Evolutionary conservation across 2,113 vertebrate species (phyloP).

Genomic region (Smithornis capensis): DNA sequence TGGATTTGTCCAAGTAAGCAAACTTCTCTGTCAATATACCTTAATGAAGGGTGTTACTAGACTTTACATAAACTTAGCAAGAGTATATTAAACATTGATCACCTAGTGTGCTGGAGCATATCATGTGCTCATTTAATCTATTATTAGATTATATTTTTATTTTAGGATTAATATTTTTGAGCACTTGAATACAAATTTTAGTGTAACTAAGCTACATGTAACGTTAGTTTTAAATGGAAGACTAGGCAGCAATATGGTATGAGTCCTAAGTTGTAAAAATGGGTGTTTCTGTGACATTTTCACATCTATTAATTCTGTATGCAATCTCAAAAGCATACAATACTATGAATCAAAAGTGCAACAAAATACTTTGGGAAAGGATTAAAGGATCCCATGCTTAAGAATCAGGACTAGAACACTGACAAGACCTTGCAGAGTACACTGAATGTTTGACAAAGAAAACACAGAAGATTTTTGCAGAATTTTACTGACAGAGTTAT

Average conservation of each 20-base stretch:
- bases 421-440: neutral
- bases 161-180: constrained; percentile 9
- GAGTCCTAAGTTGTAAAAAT: neutral
- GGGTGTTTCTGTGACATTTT: neutral
- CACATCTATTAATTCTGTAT: neutral
- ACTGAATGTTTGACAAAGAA: neutral
- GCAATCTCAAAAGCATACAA: neutral
- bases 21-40: constrained; percentile 20
- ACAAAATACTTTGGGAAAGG: neutral
- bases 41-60: constrained; percentile 45
- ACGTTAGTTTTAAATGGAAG: neutral
- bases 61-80: constrained; percentile 43
- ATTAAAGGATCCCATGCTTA: neutral
- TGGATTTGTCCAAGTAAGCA: neutral
- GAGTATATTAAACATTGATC: neutral
- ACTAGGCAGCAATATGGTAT: neutral
- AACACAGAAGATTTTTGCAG: neutral
- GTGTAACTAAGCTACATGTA: neutral
- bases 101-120: neutral
- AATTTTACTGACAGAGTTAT: neutral
- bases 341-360: neutral
- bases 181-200: neutral
- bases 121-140: neutral
- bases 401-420: neutral
- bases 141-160: constrained; percentile 31